These are phyloP conservation scores for Steatornis caripensis DNA, from an alignment of 2,113 vertebrate species.

Conservation along the genomic window DNA sequence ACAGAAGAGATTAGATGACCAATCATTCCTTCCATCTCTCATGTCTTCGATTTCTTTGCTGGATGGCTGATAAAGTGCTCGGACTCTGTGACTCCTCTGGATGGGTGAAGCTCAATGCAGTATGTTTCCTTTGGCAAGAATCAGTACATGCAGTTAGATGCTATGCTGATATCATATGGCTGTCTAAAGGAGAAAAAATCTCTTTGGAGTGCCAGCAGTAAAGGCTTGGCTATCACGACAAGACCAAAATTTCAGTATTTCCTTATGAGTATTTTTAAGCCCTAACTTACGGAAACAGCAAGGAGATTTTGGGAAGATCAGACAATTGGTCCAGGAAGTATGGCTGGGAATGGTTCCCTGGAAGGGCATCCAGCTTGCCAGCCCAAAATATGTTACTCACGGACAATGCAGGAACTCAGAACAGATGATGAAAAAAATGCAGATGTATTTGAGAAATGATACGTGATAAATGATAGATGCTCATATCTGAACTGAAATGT, in stretches of 20 bases:
- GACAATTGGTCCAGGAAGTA: not conserved
- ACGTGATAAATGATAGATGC: not conserved
- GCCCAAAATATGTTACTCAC: not conserved
- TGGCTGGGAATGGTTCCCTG: not conserved
- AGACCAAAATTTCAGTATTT: not conserved
- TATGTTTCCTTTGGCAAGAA: conserved; percentile 43
- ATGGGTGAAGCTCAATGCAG: not conserved
- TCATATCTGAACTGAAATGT: not conserved
- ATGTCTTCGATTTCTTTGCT: conserved; percentile 22
- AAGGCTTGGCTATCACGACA: not conserved
- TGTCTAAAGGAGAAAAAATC: conserved; percentile 9
- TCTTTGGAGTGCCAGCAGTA: conserved; percentile 13
- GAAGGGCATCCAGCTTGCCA: not conserved
- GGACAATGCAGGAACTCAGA: not conserved
- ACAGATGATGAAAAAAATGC: not conserved
- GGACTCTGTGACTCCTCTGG: conserved; percentile 31
- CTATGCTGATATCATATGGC: conserved; percentile 29
- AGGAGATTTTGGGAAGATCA: not conserved
- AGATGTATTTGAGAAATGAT: not conserved
- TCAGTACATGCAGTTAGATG: not conserved
- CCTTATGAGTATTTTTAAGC: not conserved
- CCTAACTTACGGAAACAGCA: not conserved
- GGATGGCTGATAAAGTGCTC: conserved; percentile 8
- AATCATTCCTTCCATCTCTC: conserved; percentile 34
- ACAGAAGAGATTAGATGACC: conserved; percentile 46